These are phyloP conservation scores for Zaprionus bogoriensis DNA, from an alignment of 2,888 invertebrate species.

Conservation along the genomic window DNA sequence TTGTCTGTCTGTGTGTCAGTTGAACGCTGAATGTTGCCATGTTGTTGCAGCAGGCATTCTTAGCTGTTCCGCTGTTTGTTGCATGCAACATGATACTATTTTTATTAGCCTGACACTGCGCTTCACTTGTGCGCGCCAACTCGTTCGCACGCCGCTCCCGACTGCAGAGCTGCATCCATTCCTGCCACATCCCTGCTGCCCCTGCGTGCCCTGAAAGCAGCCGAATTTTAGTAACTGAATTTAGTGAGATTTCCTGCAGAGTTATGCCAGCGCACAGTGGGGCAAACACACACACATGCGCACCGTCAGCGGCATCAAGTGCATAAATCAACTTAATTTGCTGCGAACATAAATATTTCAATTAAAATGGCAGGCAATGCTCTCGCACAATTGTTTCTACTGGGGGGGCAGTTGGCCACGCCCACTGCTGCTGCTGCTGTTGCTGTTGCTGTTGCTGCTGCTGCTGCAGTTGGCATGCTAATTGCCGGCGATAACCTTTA, in stretches of 20 bases:
- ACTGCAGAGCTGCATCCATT: not conserved
- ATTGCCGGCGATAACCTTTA: slow-evolving; percentile 63
- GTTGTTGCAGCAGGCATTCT: slow-evolving; percentile 28
- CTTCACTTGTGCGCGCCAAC: slow-evolving; percentile 22
- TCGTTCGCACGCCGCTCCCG: not conserved
- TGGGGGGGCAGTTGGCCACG: slow-evolving; percentile 23
- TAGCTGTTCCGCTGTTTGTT: slow-evolving; percentile 15
- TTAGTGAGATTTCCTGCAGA: no score
- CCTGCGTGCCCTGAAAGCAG: no score
- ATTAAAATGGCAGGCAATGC: no score
- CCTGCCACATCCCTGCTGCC: no score
- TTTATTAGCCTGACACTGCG: slow-evolving; percentile 58
- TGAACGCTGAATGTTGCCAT: slow-evolving; percentile 31
- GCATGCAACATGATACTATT: slow-evolving; percentile 71
- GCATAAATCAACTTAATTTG: no score
- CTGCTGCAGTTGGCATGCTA: slow-evolving; percentile 51
- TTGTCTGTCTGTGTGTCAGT: slow-evolving; percentile 41
- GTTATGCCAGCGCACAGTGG: no score
- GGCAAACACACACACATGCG: no score
- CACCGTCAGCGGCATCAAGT: no score
- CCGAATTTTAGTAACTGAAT: no score
- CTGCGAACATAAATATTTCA: no score
- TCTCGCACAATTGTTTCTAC: not conserved
- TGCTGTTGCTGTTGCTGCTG: slow-evolving; percentile 8
- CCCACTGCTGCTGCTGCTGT: slow-evolving; percentile 13